Evolutionary conservation across 1,140 invertebrate species (phyloP).

Genomic region (Drosophila fuyamai): DNA sequence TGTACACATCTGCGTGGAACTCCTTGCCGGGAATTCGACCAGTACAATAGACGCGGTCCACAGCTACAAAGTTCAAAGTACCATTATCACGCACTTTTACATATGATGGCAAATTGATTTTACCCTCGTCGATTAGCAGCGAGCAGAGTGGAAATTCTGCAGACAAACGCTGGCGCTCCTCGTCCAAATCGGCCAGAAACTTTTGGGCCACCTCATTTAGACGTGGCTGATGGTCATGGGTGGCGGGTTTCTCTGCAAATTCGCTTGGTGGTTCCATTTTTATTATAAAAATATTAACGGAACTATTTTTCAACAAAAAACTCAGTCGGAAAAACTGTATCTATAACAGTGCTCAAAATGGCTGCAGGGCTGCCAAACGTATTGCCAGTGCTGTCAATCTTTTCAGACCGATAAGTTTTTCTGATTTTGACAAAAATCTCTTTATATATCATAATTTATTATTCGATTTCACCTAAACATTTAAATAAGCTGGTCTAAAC

Average conservation of each 20-base stretch:
- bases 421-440: neutral
- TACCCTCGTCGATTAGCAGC: conserved; percentile 73
- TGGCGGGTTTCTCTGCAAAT: conserved; percentile 56
- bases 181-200: conserved; percentile 72
- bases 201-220: conserved; percentile 77
- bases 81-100: neutral
- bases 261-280: conserved; percentile 58
- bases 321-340: conserved; percentile 46
- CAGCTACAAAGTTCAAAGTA: conserved; percentile 34
- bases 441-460: too few relatives aligned
- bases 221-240: conserved; percentile 70
- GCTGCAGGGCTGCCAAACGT: neutral
- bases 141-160: conserved; percentile 71
- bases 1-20: conserved; percentile 80
- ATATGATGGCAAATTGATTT: neutral
- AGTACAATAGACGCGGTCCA: conserved; percentile 74
- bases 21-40: conserved; percentile 79
- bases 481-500: too few relatives aligned
- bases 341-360: conserved; percentile 48
- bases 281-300: neutral
- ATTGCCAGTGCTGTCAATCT: neutral
- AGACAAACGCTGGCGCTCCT: conserved; percentile 68
- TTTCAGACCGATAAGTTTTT: neutral
- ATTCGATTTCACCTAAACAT: too few relatives aligned
- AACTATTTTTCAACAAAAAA: neutral